Conservation (phyloP, 92 coral and sea anemone species). For the Parazoanthus atlanticus region DNA sequence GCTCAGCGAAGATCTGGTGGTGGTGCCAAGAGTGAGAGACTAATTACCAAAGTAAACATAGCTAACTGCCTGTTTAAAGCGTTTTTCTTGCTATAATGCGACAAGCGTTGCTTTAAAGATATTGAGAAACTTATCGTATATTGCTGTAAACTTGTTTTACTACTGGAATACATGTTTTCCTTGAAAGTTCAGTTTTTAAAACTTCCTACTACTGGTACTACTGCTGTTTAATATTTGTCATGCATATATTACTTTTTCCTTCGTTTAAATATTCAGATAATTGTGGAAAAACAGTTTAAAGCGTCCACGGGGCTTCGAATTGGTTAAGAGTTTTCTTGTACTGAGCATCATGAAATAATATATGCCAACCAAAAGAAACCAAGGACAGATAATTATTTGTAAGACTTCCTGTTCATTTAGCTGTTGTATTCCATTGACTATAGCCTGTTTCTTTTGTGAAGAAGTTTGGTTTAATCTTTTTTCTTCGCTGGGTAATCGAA, state of each 20-base stretch:
- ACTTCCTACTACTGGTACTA: not conserved
- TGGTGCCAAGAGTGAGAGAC: conserved; percentile 12
- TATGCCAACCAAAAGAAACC: not conserved
- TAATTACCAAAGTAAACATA: conserved; percentile 12
- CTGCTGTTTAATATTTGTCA: not conserved
- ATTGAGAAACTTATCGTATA: not conserved
- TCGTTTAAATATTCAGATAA: too few species aligned
- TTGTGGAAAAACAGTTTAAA: not conserved
- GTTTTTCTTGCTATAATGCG: not conserved
- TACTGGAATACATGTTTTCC: not conserved
- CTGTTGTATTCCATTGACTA: not conserved
- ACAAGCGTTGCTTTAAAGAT: not conserved
- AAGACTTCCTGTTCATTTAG: too few species aligned
- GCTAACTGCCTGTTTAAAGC: not conserved
- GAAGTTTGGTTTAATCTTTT: not conserved
- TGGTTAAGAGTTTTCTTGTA: not conserved
- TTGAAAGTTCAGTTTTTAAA: not conserved
- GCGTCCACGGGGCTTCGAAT: not conserved
- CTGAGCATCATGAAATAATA: not conserved
- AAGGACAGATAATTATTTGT: not conserved
- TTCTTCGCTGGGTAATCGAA: not conserved
- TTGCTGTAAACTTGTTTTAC: too few species aligned
- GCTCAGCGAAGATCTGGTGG: conserved; percentile 5
- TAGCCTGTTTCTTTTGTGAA: not conserved
- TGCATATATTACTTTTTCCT: not conserved